Evolutionary conservation across 2,797 vertebrate species (phyloP).

Genomic region (Bryconaethiops microstoma): DNA sequence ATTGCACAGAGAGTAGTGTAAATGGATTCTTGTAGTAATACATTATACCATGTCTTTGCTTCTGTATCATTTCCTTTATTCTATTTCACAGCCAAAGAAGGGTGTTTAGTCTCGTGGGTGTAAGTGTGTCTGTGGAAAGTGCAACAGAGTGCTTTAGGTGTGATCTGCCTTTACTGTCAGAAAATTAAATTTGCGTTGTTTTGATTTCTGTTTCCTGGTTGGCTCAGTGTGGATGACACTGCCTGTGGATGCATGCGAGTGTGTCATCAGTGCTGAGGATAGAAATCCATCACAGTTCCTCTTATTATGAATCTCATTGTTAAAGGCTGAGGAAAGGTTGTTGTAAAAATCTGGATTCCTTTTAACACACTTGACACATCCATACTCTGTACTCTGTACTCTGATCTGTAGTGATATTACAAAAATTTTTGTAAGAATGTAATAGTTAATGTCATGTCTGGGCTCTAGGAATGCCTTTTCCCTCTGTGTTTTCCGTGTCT

Average conservation of each 20-base stretch:
- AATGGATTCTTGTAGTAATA: background rate
- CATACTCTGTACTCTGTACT: background rate
- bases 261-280: background rate
- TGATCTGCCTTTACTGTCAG: slow-evolving; percentile 33
- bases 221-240: slow-evolving; percentile 21
- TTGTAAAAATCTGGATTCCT: background rate
- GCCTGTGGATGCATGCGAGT: background rate
- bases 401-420: no score
- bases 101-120: slow-evolving; percentile 36
- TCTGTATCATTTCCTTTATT: background rate
- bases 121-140: slow-evolving; percentile 40
- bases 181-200: slow-evolving; percentile 22
- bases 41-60: background rate
- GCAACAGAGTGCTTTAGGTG: slow-evolving; percentile 35
- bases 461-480: no score
- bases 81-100: slow-evolving; percentile 2
- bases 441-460: no score
- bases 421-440: no score
- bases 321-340: background rate
- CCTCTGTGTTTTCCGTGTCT: no score
- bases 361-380: background rate
- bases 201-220: slow-evolving; percentile 28
- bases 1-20: background rate
- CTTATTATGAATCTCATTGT: background rate
- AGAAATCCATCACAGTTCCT: background rate